Conservation (phyloP, 2,888 invertebrate species). For the Sarcophaga subvicina region DNA sequence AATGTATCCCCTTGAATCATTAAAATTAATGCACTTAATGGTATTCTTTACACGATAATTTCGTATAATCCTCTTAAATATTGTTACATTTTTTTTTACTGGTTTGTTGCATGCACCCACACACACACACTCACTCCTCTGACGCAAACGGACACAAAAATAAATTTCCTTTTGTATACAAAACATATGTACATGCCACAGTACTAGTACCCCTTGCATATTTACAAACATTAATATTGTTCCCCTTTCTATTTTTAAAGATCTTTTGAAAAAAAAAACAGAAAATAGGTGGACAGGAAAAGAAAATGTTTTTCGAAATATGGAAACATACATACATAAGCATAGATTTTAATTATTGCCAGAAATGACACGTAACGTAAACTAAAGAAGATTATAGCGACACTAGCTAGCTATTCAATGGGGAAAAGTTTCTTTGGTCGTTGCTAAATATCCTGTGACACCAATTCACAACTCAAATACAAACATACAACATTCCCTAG, state of each 20-base stretch:
- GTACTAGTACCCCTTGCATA: not conserved
- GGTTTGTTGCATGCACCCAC: too few species aligned
- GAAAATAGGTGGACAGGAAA: not conserved
- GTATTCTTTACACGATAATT: too few species aligned
- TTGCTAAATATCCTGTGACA: constrained; percentile 34
- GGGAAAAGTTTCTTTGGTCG: not conserved
- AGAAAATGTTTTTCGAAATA: constrained; percentile 45
- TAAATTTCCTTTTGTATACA: too few species aligned
- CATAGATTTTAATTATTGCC: constrained; percentile 58
- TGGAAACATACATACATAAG: constrained; percentile 23
- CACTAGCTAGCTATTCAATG: constrained; percentile 21
- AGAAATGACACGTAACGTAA: constrained; percentile 68
- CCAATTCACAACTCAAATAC: not conserved
- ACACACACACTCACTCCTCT: too few species aligned
- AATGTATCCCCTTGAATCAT: too few species aligned
- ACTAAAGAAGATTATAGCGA: constrained; percentile 59
- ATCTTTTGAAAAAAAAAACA: constrained; percentile 15
- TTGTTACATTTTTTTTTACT: too few species aligned
- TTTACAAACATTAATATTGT: not conserved
- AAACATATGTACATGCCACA: too few species aligned
- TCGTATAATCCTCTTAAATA: too few species aligned
- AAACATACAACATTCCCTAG: constrained; percentile 6
- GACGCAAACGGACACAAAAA: too few species aligned
- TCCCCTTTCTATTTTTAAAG: not conserved
- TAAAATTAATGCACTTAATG: too few species aligned